These are phyloP conservation scores for Cinara cedri DNA, from an alignment of 2,888 invertebrate genomes.

Conservation along the genomic window DNA sequence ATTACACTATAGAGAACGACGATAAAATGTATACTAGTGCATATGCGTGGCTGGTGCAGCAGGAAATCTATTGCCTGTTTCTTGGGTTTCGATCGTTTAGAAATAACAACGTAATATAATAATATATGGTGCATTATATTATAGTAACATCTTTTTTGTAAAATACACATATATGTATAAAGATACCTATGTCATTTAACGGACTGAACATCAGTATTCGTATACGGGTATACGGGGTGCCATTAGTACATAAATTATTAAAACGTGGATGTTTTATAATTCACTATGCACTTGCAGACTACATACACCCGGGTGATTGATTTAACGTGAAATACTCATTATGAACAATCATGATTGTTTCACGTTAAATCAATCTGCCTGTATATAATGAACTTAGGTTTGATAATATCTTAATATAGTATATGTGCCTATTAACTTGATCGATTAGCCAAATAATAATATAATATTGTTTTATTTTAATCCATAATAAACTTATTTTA, in stretches of 20 bases:
- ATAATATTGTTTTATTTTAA: too few species aligned
- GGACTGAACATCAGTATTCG: neutral
- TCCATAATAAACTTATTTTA: too few species aligned
- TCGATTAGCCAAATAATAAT: too few species aligned
- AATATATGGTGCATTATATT: neutral
- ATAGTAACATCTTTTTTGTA: slow-evolving; percentile 4
- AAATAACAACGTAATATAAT: slow-evolving; percentile 4
- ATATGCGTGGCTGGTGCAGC: neutral
- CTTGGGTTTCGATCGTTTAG: neutral
- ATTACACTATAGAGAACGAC: neutral
- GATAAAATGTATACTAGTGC: slow-evolving; percentile 22
- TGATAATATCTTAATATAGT: too few species aligned
- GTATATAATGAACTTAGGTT: too few species aligned
- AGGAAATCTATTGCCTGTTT: slow-evolving; percentile 30
- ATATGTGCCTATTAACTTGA: too few species aligned
- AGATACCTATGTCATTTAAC: slow-evolving; percentile 12
- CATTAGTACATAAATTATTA: neutral
- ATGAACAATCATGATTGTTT: too few species aligned
- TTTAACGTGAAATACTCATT: too few species aligned
- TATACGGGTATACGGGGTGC: neutral
- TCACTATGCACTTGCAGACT: neutral
- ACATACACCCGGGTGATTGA: too few species aligned
- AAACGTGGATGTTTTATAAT: neutral
- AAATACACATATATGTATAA: neutral
- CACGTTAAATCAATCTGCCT: too few species aligned